Base-by-base conservation (phyloP, 1,140 invertebrate species). In the Rhizoglyphus robini region DNA sequence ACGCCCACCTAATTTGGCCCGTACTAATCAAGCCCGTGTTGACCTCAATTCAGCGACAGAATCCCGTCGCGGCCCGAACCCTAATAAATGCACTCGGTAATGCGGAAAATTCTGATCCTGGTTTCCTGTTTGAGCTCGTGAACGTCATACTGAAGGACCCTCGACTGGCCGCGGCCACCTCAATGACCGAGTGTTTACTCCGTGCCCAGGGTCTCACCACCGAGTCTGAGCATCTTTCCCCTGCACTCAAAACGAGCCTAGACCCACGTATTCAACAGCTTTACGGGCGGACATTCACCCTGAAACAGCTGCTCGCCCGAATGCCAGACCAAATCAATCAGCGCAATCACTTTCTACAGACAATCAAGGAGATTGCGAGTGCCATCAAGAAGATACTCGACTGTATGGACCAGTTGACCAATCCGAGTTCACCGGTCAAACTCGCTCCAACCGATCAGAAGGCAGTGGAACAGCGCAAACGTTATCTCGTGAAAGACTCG, bases 311-410 rank as follows among this genome's bases (percentile, higher is more conserved):
- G 23, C 20, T 54, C 20, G 51, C 51, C 8, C 51, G 51, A 54
- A 32, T 54, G 20, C 51, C 51, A 54, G 31, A 54, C 23, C 8
- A 54, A 8, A 23, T 54, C 31, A 25, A 27, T 27, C 8, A 54
- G 8, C 51, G 51, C 8, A 8, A 8, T 8, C 8, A 8, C 8
- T 54, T 54, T 32, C 31, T 54, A 32, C 23, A 32, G 15, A 54
- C 51, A 15, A 54, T 54, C 20, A 54, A 54, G 20, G 51, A 54
- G 51, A 54, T 54, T 54, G 51, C 51, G 15, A 54, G 51, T 20
- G 51, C 51, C 23, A 54, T 54, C 8, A 54, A 54, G 23, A 54
- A 54, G 31, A 54, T 20, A 54, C 20, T 54, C 8, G 51, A 54
- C 23, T 54, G 23, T 15, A 25, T 54, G 15, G 51, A 54, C 23